Percentiles rank a stretch among this genome's conserved stretches.
Evolutionary conservation across 2,797 vertebrate genomes (phyloP).

Genomic region (Anguilla marmorata): DNA sequence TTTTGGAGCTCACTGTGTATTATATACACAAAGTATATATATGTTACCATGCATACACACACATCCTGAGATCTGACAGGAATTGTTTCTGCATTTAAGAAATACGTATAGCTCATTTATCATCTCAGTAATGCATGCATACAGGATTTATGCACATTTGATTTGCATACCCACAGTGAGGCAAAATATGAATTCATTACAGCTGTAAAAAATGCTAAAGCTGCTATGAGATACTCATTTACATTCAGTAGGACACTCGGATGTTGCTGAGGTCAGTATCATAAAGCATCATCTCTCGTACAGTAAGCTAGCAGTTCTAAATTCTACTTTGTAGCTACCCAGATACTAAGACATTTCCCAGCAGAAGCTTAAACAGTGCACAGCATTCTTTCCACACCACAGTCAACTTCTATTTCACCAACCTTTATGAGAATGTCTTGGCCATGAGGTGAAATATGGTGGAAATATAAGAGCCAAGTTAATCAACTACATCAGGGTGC

Average conservation of each 20-base stretch:
- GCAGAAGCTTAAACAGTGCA: neutral
- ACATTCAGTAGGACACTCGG: neutral
- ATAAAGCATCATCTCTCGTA: neutral
- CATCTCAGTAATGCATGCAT: neutral
- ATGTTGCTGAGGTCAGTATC: neutral
- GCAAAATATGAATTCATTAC: neutral
- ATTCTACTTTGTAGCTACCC: neutral
- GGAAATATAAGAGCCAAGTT: neutral
- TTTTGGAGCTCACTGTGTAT: neutral
- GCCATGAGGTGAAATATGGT: neutral
- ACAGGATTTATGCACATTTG: neutral
- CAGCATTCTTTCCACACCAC: neutral
- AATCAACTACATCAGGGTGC: neutral
- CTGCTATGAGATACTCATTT: neutral
- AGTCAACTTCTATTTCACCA: neutral
- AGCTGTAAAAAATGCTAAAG: neutral
- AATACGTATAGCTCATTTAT: neutral
- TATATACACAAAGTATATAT: neutral
- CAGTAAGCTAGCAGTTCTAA: neutral
- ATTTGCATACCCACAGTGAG: neutral
- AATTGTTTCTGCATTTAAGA: neutral
- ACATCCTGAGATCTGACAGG: neutral
- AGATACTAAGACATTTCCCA: neutral
- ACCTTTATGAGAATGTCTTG: neutral
- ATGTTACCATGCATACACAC: neutral